phyloP scores from a whole-genome alignment of 2,113 vertebrate genomes.

The Nycticryphes semicollaris region DNA sequence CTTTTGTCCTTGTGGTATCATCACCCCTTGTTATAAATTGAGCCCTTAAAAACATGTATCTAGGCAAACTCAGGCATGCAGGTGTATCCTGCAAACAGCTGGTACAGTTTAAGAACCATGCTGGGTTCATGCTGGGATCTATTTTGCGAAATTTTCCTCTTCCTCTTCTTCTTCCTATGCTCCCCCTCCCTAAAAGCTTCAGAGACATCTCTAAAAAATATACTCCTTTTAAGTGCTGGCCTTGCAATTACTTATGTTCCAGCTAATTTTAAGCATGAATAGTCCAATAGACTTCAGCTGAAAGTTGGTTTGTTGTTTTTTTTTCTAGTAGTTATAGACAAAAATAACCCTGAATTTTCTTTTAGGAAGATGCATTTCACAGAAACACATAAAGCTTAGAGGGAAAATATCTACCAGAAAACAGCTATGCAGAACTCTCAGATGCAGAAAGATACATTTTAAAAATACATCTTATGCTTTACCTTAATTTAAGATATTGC shows the following conservation, averaged over 20 bases:
- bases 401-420: background rate
- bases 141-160: constrained; percentile 44
- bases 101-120: background rate
- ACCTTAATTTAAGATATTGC: background rate
- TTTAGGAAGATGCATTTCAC: background rate
- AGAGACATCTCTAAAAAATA: background rate
- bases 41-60: background rate
- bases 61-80: constrained; percentile 22
- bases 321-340: background rate
- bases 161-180: constrained; percentile 25
- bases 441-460: background rate
- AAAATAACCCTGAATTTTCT: background rate
- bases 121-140: constrained; percentile 36
- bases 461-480: background rate
- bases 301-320: background rate
- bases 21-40: background rate
- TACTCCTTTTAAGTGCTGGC: background rate
- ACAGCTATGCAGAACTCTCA: background rate
- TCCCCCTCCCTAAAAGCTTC: background rate
- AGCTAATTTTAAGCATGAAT: constrained; percentile 12
- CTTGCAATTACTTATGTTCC: background rate
- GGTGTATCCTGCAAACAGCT: constrained; percentile 53
- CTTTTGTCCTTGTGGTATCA: background rate
- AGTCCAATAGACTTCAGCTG: background rate
- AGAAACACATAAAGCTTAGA: background rate